These are phyloP conservation scores for Sabellastarte sp. DNA, from an alignment of 2,888 invertebrate species.

Conservation along the genomic window DNA sequence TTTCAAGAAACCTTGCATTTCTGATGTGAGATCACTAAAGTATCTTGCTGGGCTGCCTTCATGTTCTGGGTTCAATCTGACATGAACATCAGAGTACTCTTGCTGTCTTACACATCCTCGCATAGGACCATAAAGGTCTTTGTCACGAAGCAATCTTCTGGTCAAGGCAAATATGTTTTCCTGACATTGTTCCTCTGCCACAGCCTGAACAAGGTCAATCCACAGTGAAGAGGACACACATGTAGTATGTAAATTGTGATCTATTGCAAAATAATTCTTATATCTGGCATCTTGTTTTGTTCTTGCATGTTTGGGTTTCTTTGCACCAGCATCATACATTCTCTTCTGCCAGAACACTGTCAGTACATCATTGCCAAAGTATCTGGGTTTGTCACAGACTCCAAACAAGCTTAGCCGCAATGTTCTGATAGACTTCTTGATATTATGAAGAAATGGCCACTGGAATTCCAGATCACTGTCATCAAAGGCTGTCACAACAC, in stretches of 20 bases:
- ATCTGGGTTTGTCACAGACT: not conserved
- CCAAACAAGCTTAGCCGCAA: not conserved
- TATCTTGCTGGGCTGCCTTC: not conserved
- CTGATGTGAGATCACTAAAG: not conserved
- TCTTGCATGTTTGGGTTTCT: no score
- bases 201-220: not conserved
- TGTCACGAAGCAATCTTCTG: no score
- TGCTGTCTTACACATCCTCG: no score
- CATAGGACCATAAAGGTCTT: not conserved
- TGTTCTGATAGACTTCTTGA: not conserved
- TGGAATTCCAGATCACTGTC: not conserved
- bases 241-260: not conserved
- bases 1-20: not conserved
- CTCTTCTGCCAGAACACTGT: not conserved
- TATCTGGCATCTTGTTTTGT: no score
- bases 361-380: not conserved
- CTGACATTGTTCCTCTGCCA: no score
- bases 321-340: not conserved
- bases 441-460: not conserved
- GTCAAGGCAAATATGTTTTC: no score
- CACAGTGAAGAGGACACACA: not conserved
- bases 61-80: not conserved
- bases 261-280: no score
- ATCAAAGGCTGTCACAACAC: conserved; percentile 28
- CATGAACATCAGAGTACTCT: no score